Conservation (phyloP, 2,113 vertebrate species). For the Rostratula benghalensis region DNA sequence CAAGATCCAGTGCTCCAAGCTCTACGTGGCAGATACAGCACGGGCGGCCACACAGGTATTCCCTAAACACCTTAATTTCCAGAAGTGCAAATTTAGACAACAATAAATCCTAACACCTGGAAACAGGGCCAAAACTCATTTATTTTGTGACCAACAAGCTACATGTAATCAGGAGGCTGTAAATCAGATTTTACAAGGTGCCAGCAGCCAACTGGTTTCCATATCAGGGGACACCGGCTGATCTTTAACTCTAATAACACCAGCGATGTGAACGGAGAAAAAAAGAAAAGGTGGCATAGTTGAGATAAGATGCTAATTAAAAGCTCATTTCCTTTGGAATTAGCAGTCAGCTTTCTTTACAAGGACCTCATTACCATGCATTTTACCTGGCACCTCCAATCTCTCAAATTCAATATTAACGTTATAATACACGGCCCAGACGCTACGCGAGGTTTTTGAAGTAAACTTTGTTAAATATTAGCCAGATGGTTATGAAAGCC, state of each 20-base stretch:
- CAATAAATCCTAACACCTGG: not conserved
- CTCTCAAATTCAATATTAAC: not conserved
- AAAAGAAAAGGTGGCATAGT: not conserved
- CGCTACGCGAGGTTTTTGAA: fast-evolving
- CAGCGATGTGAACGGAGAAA: not conserved
- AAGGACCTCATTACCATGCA: not conserved
- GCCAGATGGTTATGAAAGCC: not conserved
- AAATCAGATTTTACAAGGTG: not conserved
- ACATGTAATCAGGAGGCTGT: not conserved
- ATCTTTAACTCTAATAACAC: not conserved
- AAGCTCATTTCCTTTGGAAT: not conserved
- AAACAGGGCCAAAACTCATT: not conserved
- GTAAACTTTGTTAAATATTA: not conserved
- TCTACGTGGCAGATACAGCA: fast-evolving
- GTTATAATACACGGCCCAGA: not conserved
- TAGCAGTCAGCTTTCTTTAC: not conserved
- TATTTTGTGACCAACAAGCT: not conserved
- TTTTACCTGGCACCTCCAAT: not conserved
- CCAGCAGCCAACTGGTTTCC: not conserved
- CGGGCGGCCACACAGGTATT: fast-evolving
- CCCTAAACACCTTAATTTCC: not conserved
- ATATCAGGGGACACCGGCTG: not conserved
- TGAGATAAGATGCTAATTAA: conserved; percentile 18
- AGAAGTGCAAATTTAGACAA: fast-evolving
- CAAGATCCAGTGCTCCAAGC: fast-evolving